Conservation (phyloP, 2,113 vertebrate genomes). For the Xiphophorus maculatus region DNA sequence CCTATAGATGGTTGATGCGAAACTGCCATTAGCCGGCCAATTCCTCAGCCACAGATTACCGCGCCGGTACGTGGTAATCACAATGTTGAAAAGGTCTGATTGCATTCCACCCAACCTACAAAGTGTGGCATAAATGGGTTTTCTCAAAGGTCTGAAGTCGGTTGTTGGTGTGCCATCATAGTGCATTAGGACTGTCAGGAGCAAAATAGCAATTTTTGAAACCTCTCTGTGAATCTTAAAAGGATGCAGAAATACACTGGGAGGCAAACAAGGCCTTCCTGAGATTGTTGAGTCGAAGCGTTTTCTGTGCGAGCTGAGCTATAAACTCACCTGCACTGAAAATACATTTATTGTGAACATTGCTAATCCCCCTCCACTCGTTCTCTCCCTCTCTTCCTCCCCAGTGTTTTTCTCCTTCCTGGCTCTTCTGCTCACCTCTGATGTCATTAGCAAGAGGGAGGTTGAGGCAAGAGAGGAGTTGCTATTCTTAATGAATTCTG, state of each 20-base stretch:
- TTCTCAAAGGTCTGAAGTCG: slow-evolving; percentile 65
- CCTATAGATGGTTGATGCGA: slow-evolving; percentile 73
- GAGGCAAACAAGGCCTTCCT: slow-evolving; percentile 38
- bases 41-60: slow-evolving; percentile 76
- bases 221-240: slow-evolving; percentile 70
- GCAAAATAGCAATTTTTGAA: slow-evolving; percentile 66
- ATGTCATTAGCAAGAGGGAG: slow-evolving; percentile 90
- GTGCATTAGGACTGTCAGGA: slow-evolving; percentile 76
- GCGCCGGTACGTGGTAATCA: slow-evolving; percentile 71
- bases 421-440: slow-evolving; percentile 81
- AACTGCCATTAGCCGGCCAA: slow-evolving; percentile 73
- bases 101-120: slow-evolving; percentile 72
- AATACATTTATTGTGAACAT: slow-evolving; percentile 33
- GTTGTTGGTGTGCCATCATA: slow-evolving; percentile 73
- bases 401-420: slow-evolving; percentile 24
- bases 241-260: slow-evolving; percentile 67
- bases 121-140: slow-evolving; percentile 75
- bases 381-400: slow-evolving; percentile 25
- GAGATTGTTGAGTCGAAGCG: slow-evolving; percentile 24
- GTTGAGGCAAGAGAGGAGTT: slow-evolving; percentile 76
- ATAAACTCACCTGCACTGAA: slow-evolving; percentile 24
- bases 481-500: slow-evolving; percentile 96
- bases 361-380: slow-evolving; percentile 11
- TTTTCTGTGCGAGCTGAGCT: slow-evolving; percentile 22
- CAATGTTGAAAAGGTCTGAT: slow-evolving; percentile 76